Evolutionary conservation across 2,888 invertebrate species (phyloP).

Genomic region (Drosophila bunnanda): DNA sequence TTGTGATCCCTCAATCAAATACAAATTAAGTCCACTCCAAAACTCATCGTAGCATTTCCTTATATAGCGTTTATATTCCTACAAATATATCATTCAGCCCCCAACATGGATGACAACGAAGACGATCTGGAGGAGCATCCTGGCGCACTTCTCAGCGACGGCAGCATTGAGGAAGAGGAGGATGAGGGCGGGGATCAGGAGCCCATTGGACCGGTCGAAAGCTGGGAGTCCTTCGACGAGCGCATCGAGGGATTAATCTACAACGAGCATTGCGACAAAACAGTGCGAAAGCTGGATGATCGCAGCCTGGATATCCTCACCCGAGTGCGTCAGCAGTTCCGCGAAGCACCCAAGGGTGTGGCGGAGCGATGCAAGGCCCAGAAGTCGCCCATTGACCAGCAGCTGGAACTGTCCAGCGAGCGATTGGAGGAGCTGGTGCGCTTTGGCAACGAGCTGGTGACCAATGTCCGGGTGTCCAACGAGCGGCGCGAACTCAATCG

Average conservation of each 20-base stretch:
- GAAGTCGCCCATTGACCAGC: constrained; percentile 87
- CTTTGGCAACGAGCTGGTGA: constrained; percentile 90
- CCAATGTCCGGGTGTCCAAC: constrained; percentile 91
- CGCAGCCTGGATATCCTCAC: constrained; percentile 50
- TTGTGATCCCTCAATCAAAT: constrained; percentile 16
- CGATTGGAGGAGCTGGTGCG: constrained; percentile 87
- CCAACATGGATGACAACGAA: constrained; percentile 56
- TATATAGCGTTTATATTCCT: neutral
- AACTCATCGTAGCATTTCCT: neutral
- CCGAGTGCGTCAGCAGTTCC: constrained; percentile 48
- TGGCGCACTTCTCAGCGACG: constrained; percentile 17
- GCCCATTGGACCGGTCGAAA: constrained; percentile 40
- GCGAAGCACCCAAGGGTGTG: constrained; percentile 55
- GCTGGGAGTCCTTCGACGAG: constrained; percentile 60
- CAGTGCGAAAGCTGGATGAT: constrained; percentile 49
- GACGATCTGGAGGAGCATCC: constrained; percentile 54
- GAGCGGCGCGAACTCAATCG: constrained; percentile 89
- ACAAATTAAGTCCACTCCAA: neutral
- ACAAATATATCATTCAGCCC: neutral
- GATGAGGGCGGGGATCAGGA: constrained; percentile 29
- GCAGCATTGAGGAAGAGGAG: constrained; percentile 41
- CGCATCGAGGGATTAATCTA: constrained; percentile 54
- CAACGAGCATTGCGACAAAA: constrained; percentile 56
- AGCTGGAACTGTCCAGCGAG: constrained; percentile 88
- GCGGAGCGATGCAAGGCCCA: constrained; percentile 79